Conservation (phyloP, 2,888 invertebrate species). For the Agriopis leucophaearia region DNA sequence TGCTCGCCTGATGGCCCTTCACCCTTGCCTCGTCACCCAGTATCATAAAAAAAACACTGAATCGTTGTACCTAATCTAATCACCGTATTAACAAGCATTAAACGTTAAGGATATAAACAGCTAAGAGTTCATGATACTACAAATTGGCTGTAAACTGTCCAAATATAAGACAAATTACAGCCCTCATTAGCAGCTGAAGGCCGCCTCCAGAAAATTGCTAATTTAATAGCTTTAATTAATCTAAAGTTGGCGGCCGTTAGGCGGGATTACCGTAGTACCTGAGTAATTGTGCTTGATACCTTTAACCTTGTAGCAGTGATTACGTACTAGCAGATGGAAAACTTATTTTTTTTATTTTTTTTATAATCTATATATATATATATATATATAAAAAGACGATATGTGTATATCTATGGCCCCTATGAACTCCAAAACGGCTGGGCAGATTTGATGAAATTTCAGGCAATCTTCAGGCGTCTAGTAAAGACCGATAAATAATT, state of each 20-base stretch:
- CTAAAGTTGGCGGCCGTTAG: conserved; percentile 39
- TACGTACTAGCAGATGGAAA: neutral
- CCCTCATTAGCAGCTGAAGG: conserved; percentile 32
- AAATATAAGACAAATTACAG: conserved; percentile 28
- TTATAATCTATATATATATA: too few relatives aligned
- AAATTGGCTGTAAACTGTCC: conserved; percentile 26
- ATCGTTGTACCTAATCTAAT: neutral
- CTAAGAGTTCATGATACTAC: conserved; percentile 14
- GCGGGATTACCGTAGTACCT: conserved; percentile 30
- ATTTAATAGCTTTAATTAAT: conserved; percentile 46
- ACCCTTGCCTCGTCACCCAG: too few relatives aligned
- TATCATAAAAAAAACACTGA: too few relatives aligned
- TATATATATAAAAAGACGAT: too few relatives aligned
- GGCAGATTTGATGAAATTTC: too few relatives aligned
- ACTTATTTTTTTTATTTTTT: too few relatives aligned
- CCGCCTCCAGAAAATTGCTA: conserved; percentile 39
- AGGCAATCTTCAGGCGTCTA: too few relatives aligned
- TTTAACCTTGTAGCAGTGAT: conserved; percentile 4
- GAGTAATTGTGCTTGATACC: conserved; percentile 36
- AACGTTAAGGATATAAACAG: neutral
- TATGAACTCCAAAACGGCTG: too few relatives aligned
- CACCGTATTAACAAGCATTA: neutral
- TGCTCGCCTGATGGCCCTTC: too few relatives aligned
- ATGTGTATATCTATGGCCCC: too few relatives aligned
- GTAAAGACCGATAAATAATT: too few relatives aligned